phyloP scores from a whole-genome alignment of 2,113 vertebrate genomes.

The Perccottus glenii region DNA sequence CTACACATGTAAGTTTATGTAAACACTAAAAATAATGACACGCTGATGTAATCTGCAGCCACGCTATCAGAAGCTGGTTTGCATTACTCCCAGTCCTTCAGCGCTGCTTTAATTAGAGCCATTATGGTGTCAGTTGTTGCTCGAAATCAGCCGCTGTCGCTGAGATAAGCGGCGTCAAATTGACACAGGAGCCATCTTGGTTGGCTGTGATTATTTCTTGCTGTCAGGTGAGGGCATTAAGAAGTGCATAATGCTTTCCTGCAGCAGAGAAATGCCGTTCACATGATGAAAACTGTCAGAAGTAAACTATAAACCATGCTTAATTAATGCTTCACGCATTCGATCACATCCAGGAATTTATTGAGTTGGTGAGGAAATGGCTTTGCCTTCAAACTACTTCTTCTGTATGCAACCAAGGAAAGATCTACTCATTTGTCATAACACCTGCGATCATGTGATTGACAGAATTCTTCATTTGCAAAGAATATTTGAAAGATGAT shows the following conservation, averaged over 20 bases:
- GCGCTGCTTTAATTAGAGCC: background rate
- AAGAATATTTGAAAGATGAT: background rate
- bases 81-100: background rate
- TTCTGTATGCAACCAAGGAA: background rate
- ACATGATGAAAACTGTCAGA: constrained; percentile 7
- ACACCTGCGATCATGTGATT: background rate
- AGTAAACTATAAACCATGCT: background rate
- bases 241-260: background rate
- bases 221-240: constrained; percentile 5
- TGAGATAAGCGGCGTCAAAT: background rate
- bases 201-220: background rate
- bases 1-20: constrained; percentile 1
- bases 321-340: constrained; percentile 1
- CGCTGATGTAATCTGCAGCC: background rate
- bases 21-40: background rate
- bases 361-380: background rate
- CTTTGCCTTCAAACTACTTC: background rate
- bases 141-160: constrained; percentile 6
- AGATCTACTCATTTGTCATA: no score
- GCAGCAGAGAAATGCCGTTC: background rate
- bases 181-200: constrained; percentile 1
- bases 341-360: constrained; percentile 4
- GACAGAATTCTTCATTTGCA: background rate
- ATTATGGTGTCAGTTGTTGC: background rate
- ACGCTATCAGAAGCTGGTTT: no score